Evolutionary conservation across 2,113 vertebrate species (phyloP).

Genomic region (Sebastes fasciatus): DNA sequence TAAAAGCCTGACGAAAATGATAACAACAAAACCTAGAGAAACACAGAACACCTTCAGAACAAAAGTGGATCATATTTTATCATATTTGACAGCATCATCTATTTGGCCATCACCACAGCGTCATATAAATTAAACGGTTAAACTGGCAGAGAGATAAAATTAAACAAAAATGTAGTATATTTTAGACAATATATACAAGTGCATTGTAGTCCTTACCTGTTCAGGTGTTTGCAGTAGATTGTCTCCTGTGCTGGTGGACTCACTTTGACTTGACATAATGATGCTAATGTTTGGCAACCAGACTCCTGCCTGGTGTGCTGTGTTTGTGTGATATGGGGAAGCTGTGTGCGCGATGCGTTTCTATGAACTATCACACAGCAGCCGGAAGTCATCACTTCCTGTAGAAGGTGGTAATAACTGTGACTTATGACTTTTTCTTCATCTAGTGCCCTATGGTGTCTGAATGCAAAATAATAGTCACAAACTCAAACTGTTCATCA

Average conservation of each 20-base stretch:
- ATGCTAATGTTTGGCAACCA: slow-evolving; percentile 32
- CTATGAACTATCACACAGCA: slow-evolving; percentile 61
- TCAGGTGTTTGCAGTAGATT: slow-evolving; percentile 74
- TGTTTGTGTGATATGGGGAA: slow-evolving; percentile 46
- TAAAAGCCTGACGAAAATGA: not conserved
- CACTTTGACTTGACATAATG: slow-evolving; percentile 69
- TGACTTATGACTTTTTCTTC: slow-evolving; percentile 66
- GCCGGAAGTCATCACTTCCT: slow-evolving; percentile 85
- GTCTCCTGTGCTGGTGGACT: slow-evolving; percentile 40
- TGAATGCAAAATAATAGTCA: slow-evolving; percentile 17
- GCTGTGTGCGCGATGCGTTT: slow-evolving; percentile 36
- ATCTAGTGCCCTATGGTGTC: slow-evolving; percentile 7
- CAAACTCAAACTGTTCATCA: not conserved
- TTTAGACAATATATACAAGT: not conserved
- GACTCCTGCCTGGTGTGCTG: slow-evolving; percentile 29
- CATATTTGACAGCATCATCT: not conserved
- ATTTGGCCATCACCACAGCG: not conserved
- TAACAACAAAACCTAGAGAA: not conserved
- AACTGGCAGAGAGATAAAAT: not conserved
- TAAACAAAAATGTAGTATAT: not conserved
- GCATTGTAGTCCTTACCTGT: slow-evolving; percentile 63
- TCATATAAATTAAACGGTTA: not conserved
- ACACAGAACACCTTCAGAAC: not conserved
- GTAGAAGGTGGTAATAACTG: slow-evolving; percentile 72
- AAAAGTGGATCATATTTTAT: not conserved